Evolutionary conservation across 2,113 vertebrate species (phyloP), one percentile per base, ranked within the genome.

Genomic region (Serilophus lunatus): DNA sequence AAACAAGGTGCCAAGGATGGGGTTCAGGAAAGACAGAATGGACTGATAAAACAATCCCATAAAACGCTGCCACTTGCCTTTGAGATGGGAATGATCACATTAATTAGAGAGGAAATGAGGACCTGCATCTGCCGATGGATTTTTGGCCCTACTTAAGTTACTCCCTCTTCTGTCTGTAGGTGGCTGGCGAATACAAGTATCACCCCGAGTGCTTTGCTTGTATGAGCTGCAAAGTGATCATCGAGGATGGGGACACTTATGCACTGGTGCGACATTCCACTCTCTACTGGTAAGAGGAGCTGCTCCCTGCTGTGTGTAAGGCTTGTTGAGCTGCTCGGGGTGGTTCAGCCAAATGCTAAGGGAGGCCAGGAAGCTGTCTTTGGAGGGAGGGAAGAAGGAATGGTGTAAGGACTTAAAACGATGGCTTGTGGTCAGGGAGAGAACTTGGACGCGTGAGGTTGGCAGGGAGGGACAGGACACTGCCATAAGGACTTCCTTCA

Each of bases 141-240:
- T 87, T 49, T 49, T 65, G 72, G 75, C 53, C 66, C 45, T 66
- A 13, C 7, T 53, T 93, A 26, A 85, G 82, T 91, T 90, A 84
- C 84, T 94, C 82, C 85, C 49, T 31, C 36, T 98, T 57, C 47
- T 97, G 90, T 98, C 88, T 85, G 95, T 97, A 99, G 99, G 99
- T 99, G 97, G 99, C 99, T 5, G 99, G 99, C 31, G 99, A 99
- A 82, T 99, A 99, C 98, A 99, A 99, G 96, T 99, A 99, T 96
- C 99, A 99, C 96, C 99, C 99, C 0, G 99, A 99, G 95, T 99
- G 99, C 96, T 99, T 99, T 88, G 98, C 98, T 25, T 99, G 99
- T 84, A 98, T 99, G 97, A 98, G 98, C 96, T 99, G 99, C 98
- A 99, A 98, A 96, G 99, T 99, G 97, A 98, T 99, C 96, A 99